A percentile compares a stretch with the other conserved stretches of the same genome.
Conservation (phyloP, 2,113 vertebrate genomes). For the Mola mola region DNA sequence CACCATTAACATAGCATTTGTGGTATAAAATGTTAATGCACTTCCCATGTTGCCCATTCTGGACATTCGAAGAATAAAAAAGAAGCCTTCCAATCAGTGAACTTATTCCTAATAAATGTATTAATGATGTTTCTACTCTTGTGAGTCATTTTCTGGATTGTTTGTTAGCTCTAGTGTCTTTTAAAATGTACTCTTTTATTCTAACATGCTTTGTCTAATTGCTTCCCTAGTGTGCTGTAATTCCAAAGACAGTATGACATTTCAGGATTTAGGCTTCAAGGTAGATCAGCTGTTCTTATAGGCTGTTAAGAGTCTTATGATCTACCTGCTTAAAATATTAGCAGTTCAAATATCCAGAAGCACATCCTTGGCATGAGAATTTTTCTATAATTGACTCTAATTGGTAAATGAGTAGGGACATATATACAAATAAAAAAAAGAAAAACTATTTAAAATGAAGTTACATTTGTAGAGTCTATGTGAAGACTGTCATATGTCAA, state of each 20-base stretch:
- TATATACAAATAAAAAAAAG: no score
- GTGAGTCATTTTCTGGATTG: slow-evolving; percentile 64
- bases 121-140: slow-evolving; percentile 68
- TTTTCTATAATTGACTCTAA: no score
- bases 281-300: no score
- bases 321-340: slow-evolving; percentile 11
- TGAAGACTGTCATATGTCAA: slow-evolving; percentile 19
- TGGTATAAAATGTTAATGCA: slow-evolving; percentile 43
- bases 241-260: slow-evolving; percentile 21
- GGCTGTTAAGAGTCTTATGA: slow-evolving; percentile 12
- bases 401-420: no score
- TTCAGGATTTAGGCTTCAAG: slow-evolving; percentile 31
- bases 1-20: slow-evolving; percentile 33
- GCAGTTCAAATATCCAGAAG: no score
- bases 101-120: slow-evolving; percentile 64
- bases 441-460: no score
- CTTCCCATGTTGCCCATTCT: slow-evolving; percentile 50
- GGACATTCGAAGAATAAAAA: no score
- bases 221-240: slow-evolving; percentile 58
- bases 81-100: no score
- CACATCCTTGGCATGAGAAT: no score
- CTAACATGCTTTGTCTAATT: no score
- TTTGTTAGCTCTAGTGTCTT: slow-evolving; percentile 59
- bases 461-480: not conserved
- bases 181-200: slow-evolving; percentile 69